Percentiles rank a stretch among this genome's conserved stretches.
Evolutionary conservation across 2,797 vertebrate species (phyloP).

Genomic region (Crypturellus tataupa): DNA sequence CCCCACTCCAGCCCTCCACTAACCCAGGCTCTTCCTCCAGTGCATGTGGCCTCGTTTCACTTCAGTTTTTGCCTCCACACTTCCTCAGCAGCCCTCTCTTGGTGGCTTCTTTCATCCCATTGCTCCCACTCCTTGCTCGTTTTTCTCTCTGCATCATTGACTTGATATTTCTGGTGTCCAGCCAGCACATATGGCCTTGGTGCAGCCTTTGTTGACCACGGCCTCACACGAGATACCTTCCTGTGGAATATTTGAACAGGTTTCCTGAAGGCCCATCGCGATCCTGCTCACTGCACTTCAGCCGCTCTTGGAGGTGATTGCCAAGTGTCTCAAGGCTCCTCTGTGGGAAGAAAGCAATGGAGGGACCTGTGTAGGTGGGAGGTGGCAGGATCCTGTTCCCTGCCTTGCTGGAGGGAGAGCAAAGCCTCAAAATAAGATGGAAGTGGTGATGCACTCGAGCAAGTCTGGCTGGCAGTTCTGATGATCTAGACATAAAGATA

Average conservation of each 20-base stretch:
- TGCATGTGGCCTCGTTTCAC: not conserved
- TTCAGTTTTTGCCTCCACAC: no score
- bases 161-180: not conserved
- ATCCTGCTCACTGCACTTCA: rapidly evolving
- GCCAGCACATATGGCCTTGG: rapidly evolving
- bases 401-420: not conserved
- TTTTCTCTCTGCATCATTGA: not conserved
- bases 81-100: not conserved
- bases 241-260: not conserved
- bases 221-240: not conserved
- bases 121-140: rapidly evolving
- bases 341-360: not conserved
- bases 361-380: not conserved
- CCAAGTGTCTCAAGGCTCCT: rapidly evolving
- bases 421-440: not conserved
- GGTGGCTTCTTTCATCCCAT: rapidly evolving
- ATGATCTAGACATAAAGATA: not conserved
- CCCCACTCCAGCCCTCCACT: not conserved
- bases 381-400: not conserved
- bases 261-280: not conserved
- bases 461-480: rapidly evolving
- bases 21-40: rapidly evolving
- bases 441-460: rapidly evolving
- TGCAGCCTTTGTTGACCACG: not conserved
- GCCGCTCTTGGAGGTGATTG: not conserved